phyloP scores from a whole-genome alignment of 2,797 vertebrate species.

The Halcyon badia region DNA sequence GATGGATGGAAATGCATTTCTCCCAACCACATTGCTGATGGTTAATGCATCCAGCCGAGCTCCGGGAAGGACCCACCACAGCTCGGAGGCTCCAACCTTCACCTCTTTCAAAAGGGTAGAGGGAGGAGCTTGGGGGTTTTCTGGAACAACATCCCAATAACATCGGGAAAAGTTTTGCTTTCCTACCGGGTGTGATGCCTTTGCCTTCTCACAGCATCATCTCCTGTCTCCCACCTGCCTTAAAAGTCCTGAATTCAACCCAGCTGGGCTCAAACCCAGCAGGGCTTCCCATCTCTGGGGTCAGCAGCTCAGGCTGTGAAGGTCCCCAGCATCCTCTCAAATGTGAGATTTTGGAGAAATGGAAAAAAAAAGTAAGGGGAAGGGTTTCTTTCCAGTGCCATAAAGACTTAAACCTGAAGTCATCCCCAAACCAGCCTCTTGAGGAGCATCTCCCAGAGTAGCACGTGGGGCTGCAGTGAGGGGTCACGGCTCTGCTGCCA shows the following conservation, averaged over 20 bases:
- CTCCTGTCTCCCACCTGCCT: background rate
- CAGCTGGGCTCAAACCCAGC: background rate
- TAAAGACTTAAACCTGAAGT: background rate
- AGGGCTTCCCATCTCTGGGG: background rate
- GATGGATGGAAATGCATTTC: constrained; percentile 24
- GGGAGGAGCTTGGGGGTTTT: background rate
- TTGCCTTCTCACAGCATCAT: background rate
- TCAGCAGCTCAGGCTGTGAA: background rate
- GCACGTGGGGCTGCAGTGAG: fast-evolving
- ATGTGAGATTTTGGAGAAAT: background rate
- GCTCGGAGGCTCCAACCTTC: background rate
- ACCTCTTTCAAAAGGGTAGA: background rate
- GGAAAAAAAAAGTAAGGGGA: background rate
- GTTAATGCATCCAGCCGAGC: background rate
- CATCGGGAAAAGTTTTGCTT: too few species aligned
- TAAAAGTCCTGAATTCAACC: background rate
- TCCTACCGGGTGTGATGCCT: too few species aligned
- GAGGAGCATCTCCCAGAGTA: background rate
- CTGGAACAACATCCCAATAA: background rate
- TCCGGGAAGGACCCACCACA: background rate
- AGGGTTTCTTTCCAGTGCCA: fast-evolving
- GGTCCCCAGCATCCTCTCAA: too few species aligned
- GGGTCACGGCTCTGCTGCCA: fast-evolving
- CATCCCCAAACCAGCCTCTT: background rate
- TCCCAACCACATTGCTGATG: background rate